These are phyloP conservation scores for Ceraclea dissimilis DNA, from an alignment of 2,888 invertebrate genomes.

Conservation along the genomic window DNA sequence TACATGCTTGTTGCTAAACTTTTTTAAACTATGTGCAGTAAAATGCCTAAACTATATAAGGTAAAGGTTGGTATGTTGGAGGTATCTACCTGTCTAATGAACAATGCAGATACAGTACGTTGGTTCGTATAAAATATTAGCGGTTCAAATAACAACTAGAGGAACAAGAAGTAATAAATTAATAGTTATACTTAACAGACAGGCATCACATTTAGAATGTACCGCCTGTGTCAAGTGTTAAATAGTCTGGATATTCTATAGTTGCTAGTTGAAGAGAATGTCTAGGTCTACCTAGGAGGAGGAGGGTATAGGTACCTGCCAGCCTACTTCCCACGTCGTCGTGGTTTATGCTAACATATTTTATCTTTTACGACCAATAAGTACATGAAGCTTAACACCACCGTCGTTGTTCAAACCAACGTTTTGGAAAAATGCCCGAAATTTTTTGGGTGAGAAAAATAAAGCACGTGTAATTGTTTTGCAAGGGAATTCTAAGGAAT, in stretches of 20 bases:
- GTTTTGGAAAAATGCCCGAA: conserved; percentile 1
- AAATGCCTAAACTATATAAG: too few species aligned
- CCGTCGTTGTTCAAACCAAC: neutral
- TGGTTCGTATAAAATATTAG: too few species aligned
- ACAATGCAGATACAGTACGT: too few species aligned
- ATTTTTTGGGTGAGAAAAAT: neutral
- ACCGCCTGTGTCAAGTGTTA: neutral
- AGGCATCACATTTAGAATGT: neutral
- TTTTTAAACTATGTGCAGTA: too few species aligned
- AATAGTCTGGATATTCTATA: neutral
- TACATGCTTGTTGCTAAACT: too few species aligned
- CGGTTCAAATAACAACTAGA: too few species aligned
- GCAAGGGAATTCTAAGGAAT: too few species aligned
- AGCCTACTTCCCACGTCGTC: neutral
- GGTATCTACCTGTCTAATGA: too few species aligned
- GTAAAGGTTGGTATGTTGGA: too few species aligned
- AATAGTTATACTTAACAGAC: too few species aligned
- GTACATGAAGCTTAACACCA: neutral
- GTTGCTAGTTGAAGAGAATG: neutral
- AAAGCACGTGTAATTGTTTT: too few species aligned
- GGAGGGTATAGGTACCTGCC: neutral
- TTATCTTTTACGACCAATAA: neutral
- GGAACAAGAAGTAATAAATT: too few species aligned
- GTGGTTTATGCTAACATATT: neutral
- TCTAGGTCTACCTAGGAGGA: neutral